Conservation (phyloP, 1,140 invertebrate species). For the Nasonia vitripennis region DNA sequence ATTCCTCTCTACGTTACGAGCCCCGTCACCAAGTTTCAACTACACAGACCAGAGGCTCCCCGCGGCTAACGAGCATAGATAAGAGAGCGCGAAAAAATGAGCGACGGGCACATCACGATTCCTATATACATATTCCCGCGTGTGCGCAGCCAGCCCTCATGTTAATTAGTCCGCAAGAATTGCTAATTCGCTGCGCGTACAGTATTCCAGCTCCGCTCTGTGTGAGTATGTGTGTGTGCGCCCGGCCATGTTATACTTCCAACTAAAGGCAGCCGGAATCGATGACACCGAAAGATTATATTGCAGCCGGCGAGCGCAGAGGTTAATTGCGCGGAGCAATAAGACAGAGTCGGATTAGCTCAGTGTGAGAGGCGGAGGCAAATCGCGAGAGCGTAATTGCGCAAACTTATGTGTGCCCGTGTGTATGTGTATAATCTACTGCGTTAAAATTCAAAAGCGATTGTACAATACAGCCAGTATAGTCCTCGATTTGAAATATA, state of each 20-base stretch:
- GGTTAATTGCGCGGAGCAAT: constrained; percentile 38
- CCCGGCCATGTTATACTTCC: constrained; percentile 13
- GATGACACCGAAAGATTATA: constrained; percentile 46
- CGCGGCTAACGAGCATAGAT: too few species aligned
- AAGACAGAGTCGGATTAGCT: neutral
- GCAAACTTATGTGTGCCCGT: neutral
- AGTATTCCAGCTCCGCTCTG: too few species aligned
- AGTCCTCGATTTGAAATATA: constrained; percentile 30
- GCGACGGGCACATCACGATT: neutral
- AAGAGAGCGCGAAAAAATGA: too few species aligned
- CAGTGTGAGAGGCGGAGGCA: neutral
- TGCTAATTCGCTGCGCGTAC: constrained; percentile 13
- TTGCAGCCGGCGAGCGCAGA: neutral
- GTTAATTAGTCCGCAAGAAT: constrained; percentile 42
- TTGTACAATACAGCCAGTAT: neutral
- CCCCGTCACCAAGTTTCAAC: neutral
- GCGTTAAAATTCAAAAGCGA: neutral
- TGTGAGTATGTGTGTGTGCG: too few species aligned
- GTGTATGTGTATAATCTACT: neutral
- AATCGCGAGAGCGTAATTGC: neutral
- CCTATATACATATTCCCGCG: neutral
- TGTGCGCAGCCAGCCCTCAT: neutral
- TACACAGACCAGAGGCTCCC: neutral
- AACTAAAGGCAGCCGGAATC: constrained; percentile 10
- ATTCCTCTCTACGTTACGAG: neutral